Evolutionary conservation across 2,113 vertebrate species (phyloP).

Genomic region (Phalacrocorax brasilianus): DNA sequence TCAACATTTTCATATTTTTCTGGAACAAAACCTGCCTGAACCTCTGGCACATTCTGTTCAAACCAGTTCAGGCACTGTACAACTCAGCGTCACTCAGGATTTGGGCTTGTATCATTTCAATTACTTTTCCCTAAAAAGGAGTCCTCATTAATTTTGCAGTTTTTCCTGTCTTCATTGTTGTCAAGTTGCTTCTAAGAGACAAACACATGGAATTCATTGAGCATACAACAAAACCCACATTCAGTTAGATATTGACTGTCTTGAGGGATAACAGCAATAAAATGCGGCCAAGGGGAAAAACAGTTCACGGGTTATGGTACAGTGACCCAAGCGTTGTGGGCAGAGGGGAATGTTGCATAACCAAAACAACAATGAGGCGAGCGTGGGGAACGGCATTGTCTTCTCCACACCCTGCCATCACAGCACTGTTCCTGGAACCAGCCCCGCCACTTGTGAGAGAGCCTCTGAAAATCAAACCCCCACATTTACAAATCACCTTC

Average conservation of each 20-base stretch:
- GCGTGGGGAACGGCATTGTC: background rate
- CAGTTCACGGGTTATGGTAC: background rate
- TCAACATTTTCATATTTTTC: background rate
- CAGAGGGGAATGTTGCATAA: conserved; percentile 46
- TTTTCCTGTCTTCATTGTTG: conserved; percentile 9
- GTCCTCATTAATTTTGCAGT: background rate
- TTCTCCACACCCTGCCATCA: background rate
- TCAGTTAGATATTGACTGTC: conserved; percentile 43
- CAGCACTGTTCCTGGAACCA: conserved; percentile 27
- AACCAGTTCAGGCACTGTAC: background rate
- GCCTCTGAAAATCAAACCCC: background rate
- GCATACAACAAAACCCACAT: conserved; percentile 24
- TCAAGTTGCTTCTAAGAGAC: conserved; percentile 16
- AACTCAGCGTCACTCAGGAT: background rate
- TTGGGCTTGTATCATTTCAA: background rate
- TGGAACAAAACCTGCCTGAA: background rate
- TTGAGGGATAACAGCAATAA: conserved; percentile 35
- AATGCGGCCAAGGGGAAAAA: conserved; percentile 12
- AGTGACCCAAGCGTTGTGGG: background rate
- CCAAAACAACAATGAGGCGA: conserved; percentile 29
- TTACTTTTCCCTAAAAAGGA: conserved; percentile 5
- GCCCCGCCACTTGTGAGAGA: background rate
- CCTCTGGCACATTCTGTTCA: background rate
- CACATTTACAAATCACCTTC: background rate
- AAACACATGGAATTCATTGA: conserved; percentile 47